Base-by-base conservation (phyloP, 2,113 vertebrate genomes). In the Syngnathus typhle region DNA sequence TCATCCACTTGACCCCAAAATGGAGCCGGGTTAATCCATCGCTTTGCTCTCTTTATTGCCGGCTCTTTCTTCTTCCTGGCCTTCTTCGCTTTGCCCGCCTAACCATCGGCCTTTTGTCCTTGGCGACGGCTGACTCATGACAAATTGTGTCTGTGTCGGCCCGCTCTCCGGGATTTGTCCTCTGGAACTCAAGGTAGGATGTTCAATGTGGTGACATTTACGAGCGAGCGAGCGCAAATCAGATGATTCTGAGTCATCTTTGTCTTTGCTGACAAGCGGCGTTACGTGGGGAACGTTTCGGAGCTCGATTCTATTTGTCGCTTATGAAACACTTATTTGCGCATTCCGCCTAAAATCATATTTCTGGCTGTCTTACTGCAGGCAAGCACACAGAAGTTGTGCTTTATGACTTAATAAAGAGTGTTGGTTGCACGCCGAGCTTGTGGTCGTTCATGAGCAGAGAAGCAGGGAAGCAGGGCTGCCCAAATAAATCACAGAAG, bases 1-100 rank as follows among this genome's bases (percentile, higher is more conserved):
- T 80, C 16, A 67, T 73, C 63, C 70, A 62, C 80, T 76, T 67
- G 64, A 69, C 54, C 62, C 75, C 68, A 67, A 32, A 69, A 39
- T 66, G 65, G 7, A 6, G 52, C 55, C 27, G 1, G 58, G 12
- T 51, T 27, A 18, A 64, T 47, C 70, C 54, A 46, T 64, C 64
- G 60, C 47, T 76, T 74, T 54, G 12, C 60, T 79, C 43, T 38
- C 52, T 41, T 73, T 47, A 18, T 36, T 49, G 3, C 10, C 47
- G 62, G 65, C 64, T 51, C 21, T n/a, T 55, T 68, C 62, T 41
- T 72, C 27, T 65, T 38, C 23, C 59, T 15, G 21, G 23, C 54
- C 21, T 55, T 55, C 11, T 55, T 23, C 27, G 27, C 52, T 55
- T 59, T 9, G 12, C 58, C 38, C 8, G 59, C 36, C 37, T 41